Conservation (phyloP, 2,113 vertebrate species). For the Syrrhaptes paradoxus region DNA sequence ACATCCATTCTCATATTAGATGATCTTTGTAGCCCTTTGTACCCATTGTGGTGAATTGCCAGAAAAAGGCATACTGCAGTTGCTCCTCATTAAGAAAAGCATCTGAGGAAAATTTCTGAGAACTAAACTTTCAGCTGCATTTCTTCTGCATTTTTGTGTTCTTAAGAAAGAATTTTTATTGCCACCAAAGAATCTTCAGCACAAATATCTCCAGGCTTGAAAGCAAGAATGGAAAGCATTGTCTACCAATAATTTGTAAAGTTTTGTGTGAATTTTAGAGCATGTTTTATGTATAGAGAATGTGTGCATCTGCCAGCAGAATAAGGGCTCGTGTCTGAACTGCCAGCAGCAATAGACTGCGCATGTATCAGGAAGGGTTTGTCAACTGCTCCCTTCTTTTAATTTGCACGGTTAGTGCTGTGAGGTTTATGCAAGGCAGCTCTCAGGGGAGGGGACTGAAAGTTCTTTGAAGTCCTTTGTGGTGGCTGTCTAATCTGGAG, state of each 20-base stretch:
- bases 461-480: conserved; percentile 92
- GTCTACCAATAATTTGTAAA: conserved; percentile 40
- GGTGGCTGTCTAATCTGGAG: conserved; percentile 90
- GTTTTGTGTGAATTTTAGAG: conserved; percentile 31
- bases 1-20: background rate
- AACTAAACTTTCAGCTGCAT: conserved; percentile 4
- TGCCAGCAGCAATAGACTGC: conserved; percentile 56
- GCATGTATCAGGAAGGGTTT: conserved; percentile 65
- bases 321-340: conserved; percentile 38
- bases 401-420: conserved; percentile 81
- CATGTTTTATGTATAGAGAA: background rate
- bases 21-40: conserved; percentile 33
- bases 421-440: conserved; percentile 87
- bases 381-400: conserved; percentile 68
- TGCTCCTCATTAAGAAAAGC: conserved; percentile 30
- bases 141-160: background rate
- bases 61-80: conserved; percentile 6
- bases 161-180: conserved; percentile 6
- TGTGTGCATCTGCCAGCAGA: conserved; percentile 31
- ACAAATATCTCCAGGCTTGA: conserved; percentile 7
- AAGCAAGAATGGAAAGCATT: conserved; percentile 12
- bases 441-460: conserved; percentile 75
- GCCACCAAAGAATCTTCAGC: background rate
- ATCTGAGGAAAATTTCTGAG: conserved; percentile 40
- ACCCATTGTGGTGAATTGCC: background rate